These are phyloP conservation scores for Meandrusa payeni DNA, from an alignment of 2,888 invertebrate genomes.

Conservation along the genomic window DNA sequence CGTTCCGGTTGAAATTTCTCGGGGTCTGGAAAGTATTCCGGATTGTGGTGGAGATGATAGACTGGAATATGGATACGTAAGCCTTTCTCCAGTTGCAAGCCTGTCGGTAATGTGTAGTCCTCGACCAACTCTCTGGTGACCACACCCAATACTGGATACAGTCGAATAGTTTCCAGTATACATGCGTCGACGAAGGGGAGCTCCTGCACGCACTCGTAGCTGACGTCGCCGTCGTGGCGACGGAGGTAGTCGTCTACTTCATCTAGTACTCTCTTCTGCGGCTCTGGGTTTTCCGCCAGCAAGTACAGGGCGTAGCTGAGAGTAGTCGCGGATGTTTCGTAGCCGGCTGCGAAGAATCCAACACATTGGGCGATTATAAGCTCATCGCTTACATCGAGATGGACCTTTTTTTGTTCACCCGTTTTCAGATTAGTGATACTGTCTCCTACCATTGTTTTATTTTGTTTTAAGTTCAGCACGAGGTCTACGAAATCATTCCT, in stretches of 20 bases:
- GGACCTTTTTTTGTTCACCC: conserved; percentile 32
- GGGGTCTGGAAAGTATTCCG: conserved; percentile 53
- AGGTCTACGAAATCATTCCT: conserved; percentile 55
- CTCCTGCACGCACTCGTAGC: conserved; percentile 47
- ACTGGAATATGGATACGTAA: conserved; percentile 55
- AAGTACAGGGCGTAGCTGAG: conserved; percentile 45
- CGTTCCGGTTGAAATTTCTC: conserved; percentile 52
- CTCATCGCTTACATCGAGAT: conserved; percentile 52
- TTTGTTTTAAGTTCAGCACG: conserved; percentile 42
- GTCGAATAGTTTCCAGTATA: conserved; percentile 46
- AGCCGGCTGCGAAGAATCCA: conserved; percentile 64
- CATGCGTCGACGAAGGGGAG: conserved; percentile 50
- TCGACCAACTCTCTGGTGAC: conserved; percentile 52
- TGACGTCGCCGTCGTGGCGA: conserved; percentile 34
- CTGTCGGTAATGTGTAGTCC: conserved; percentile 50
- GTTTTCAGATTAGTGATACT: conserved; percentile 38
- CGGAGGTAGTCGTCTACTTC: conserved; percentile 47
- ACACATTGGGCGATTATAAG: conserved; percentile 75
- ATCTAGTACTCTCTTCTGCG: conserved; percentile 35
- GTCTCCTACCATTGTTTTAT: conserved; percentile 44
- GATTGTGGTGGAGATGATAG: conserved; percentile 48
- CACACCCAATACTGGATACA: conserved; percentile 52
- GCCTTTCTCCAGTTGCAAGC: conserved; percentile 47
- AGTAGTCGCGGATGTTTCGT: conserved; percentile 49
- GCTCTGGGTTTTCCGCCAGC: conserved; percentile 42